These are phyloP conservation scores for Gerris lacustris DNA, from an alignment of 2,888 invertebrate species.

Conservation along the genomic window DNA sequence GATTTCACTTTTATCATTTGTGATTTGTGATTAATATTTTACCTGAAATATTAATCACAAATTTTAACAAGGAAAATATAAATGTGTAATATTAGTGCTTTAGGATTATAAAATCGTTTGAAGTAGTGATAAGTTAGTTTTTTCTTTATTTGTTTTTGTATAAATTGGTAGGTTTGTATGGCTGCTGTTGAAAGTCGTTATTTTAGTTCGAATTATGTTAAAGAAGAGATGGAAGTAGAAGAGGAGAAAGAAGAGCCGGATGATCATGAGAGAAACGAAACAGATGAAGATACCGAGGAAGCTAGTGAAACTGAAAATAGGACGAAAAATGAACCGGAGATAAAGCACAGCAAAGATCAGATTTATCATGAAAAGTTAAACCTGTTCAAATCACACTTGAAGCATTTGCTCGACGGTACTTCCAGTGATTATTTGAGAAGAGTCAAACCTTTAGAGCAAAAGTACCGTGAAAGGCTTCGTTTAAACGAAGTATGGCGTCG, in stretches of 20 bases:
- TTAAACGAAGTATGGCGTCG: constrained; percentile 66
- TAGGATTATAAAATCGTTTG: too few relatives aligned
- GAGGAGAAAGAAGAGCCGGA: not conserved
- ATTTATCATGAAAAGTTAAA: constrained; percentile 84
- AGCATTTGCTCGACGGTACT: constrained; percentile 71
- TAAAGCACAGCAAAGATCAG: constrained; percentile 70
- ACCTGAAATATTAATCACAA: too few relatives aligned
- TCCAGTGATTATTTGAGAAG: constrained; percentile 77
- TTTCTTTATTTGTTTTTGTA: too few relatives aligned
- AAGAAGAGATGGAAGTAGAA: not conserved
- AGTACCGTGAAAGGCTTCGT: constrained; percentile 60
- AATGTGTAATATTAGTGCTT: too few relatives aligned
- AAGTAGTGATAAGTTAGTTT: too few relatives aligned
- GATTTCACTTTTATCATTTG: too few relatives aligned
- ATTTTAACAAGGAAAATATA: too few relatives aligned
- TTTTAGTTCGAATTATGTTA: not conserved
- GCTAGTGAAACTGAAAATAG: constrained; percentile 91
- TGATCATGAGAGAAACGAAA: not conserved
- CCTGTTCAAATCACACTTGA: constrained; percentile 74
- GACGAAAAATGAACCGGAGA: constrained; percentile 45
- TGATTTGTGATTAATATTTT: too few relatives aligned
- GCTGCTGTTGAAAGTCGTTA: not conserved
- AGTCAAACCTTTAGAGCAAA: constrained; percentile 67
- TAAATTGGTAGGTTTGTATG: not conserved
- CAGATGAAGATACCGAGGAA: constrained; percentile 72